Percentiles rank a stretch among this genome's conserved stretches.
Conservation (phyloP, 2,797 vertebrate genomes). For the Pseudomugil tenellus region DNA sequence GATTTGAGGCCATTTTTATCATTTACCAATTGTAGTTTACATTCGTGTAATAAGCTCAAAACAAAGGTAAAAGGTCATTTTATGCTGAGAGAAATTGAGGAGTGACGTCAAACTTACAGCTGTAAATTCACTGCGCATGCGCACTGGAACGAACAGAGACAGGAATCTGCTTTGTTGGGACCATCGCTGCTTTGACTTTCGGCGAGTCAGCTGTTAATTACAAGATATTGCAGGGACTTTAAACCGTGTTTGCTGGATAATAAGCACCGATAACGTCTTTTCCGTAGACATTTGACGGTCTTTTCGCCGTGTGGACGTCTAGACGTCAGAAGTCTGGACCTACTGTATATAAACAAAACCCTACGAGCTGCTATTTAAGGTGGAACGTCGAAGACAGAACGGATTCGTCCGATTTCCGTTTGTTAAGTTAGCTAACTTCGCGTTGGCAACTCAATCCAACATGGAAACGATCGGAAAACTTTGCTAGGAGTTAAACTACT, state of each 20-base stretch:
- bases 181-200: slow-evolving; percentile 47
- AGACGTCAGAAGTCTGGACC: slow-evolving; percentile 28
- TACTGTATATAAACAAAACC: slow-evolving; percentile 76
- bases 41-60: background rate
- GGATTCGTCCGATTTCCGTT: background rate
- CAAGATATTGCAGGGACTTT: background rate
- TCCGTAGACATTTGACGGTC: background rate
- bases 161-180: slow-evolving; percentile 71
- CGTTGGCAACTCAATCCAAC: background rate
- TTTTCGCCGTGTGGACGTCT: slow-evolving; percentile 9
- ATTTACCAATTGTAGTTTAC: background rate
- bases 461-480: slow-evolving; percentile 46
- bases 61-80: background rate
- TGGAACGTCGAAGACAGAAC: slow-evolving; percentile 51
- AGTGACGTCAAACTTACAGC: slow-evolving; percentile 70
- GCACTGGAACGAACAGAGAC: slow-evolving; percentile 21
- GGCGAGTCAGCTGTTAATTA: slow-evolving; percentile 1
- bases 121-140: slow-evolving; percentile 70
- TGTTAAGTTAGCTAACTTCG: slow-evolving; percentile 29
- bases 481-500: slow-evolving; percentile 63
- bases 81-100: background rate
- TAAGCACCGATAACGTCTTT: background rate
- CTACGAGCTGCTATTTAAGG: slow-evolving; percentile 72
- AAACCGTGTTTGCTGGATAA: rapidly evolving
- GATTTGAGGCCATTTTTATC: too few relatives aligned